Evolutionary conservation across 2,797 vertebrate species (phyloP).

Genomic region (Sebastes hubbsi): DNA sequence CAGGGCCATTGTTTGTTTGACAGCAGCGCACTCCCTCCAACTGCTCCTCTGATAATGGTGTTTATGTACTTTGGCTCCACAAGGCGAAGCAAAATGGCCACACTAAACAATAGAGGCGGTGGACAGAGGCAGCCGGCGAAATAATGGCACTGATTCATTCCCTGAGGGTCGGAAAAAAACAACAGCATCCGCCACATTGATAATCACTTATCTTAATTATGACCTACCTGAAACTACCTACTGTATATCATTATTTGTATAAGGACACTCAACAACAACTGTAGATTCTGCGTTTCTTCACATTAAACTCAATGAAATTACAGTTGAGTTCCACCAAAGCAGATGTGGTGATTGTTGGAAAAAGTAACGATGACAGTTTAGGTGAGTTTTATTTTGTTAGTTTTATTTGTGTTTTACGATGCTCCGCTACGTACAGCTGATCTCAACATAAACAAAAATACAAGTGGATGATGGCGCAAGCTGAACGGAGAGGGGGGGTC

Average conservation of each 20-base stretch:
- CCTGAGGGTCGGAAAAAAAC: neutral
- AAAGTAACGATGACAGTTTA: too few relatives aligned
- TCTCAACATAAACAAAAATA: too few relatives aligned
- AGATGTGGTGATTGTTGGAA: too few relatives aligned
- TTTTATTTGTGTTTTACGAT: too few relatives aligned
- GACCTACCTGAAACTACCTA: neutral
- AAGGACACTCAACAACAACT: neutral
- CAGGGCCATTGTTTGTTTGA: conserved; percentile 64
- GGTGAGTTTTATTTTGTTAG: too few relatives aligned
- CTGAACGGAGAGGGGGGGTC: too few relatives aligned
- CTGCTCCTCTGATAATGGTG: conserved; percentile 60
- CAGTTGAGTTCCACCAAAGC: too few relatives aligned
- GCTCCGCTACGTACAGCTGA: too few relatives aligned
- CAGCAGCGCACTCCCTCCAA: conserved; percentile 48
- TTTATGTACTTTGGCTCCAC: conserved; percentile 64
- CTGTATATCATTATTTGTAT: neutral
- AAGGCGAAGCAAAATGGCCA: conserved; percentile 46
- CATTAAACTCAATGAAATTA: too few relatives aligned
- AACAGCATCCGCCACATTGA: neutral
- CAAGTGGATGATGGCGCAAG: too few relatives aligned
- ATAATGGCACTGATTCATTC: conserved; percentile 37
- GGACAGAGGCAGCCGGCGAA: conserved; percentile 18
- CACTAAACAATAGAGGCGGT: conserved; percentile 40
- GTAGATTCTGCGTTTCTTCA: too few relatives aligned
- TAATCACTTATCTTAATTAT: conserved; percentile 20